Evolutionary conservation across 2,888 invertebrate species (phyloP), one percentile per base, ranked within the genome.

Genomic region (Lasius fuliginosus): DNA sequence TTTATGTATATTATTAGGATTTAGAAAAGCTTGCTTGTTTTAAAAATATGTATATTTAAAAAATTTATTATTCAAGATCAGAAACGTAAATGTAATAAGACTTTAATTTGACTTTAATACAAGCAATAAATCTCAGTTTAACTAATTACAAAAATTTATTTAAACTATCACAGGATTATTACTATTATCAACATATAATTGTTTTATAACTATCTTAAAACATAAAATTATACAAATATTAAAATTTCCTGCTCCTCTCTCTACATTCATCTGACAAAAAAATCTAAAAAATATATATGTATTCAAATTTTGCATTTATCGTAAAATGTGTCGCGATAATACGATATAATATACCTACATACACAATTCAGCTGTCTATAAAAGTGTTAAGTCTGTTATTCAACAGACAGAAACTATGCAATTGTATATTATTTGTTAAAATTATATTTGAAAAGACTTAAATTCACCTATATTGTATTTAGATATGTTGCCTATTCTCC

Each of bases 31-130:
- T 23, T 56, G 9, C 58, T 27, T 73, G 27, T 40, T 27, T 73
- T 30, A 1, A 40, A 58, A 68, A 30, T 30, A 12, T n/a, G 5
- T 68, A 12, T n/a, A 12, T 69, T 53, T 8, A 11, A 27, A 40
- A 68, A 69, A 49, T 68, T 30, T 4, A 33, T 49, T 49, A 69
- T 69, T 11, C 49, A 69, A 69, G 5, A 23, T n/a, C 11, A 18
- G 5, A 30, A 49, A 18, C 8, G 1, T 65, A 12, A 40, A 30
- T 69, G 0, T 1, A 33, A 18, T 49, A 30, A 12, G 5, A 68
- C 49, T 49, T 11, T 18, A 68, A 42, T 67, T 67, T 9, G 15
- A 49, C 15, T 60, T 15, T 60, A 15, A 30, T 30, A 15, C 60
- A 60, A 60, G 27, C 12, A 30, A 60, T 60, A 11, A 67, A 46